A percentile compares a stretch with the other conserved stretches of the same genome.
Evolutionary conservation across 2,113 vertebrate genomes (phyloP).

Genomic region (Arenaria interpres): DNA sequence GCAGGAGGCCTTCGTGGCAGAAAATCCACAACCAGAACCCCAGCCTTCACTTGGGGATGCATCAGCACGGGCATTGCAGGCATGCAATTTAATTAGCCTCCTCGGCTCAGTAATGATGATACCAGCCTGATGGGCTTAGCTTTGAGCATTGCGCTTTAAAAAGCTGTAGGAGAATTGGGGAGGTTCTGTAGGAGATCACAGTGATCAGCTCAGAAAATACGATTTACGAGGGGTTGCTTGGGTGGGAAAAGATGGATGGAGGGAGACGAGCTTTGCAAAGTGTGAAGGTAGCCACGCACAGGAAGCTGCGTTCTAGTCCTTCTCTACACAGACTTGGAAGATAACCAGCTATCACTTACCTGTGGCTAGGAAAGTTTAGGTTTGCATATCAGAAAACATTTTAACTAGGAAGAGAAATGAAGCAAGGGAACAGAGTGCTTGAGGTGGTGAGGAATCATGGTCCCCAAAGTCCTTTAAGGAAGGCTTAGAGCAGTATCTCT

Average conservation of each 20-base stretch:
- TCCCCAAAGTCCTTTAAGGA: not conserved
- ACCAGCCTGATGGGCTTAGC: not conserved
- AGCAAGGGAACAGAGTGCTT: not conserved
- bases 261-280: not conserved
- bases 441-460: not conserved
- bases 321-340: not conserved
- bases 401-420: not conserved
- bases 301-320: not conserved
- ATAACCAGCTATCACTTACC: not conserved
- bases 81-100: conserved; percentile 24
- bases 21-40: not conserved
- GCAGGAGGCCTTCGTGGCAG: not conserved
- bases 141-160: not conserved
- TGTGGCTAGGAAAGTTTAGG: not conserved
- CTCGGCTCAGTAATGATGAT: conserved; percentile 9
- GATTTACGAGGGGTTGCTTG: not conserved
- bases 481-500: not conserved
- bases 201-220: not conserved
- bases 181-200: not conserved
- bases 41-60: not conserved
- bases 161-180: not conserved
- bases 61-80: conserved; percentile 10
- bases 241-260: not conserved
- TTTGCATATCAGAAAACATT: not conserved
- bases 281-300: not conserved